Base-by-base conservation (phyloP, 2,888 invertebrate species). In the Acanthosoma haemorrhoidale region DNA sequence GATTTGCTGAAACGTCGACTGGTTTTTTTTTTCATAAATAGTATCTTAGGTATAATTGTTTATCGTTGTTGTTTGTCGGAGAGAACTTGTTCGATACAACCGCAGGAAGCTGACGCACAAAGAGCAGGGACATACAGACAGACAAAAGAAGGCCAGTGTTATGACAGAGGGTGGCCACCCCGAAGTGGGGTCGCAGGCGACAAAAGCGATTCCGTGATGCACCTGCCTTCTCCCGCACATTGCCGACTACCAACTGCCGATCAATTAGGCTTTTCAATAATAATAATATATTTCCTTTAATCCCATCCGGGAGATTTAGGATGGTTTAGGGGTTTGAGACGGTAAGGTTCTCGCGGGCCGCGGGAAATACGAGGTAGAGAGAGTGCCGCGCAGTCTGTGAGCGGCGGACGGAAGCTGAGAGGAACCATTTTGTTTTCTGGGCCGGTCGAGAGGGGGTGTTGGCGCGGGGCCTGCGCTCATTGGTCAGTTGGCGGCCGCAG, bases 391-490 rank as follows among this genome's bases (percentile, higher is more conserved):
- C 59, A 39, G 39, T 43, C 67, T 70, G 51, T 58, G 58, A 38
- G 58, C 13, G 15, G n/a, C 58, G 4, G 6, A 9, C n/a, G 70
- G 57, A 57, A 67, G 34, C 38, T 4, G 34, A 8, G 18, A 59
- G 31, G 32, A 64, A 57, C 70, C 70, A 70, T 70, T 70, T 70
- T 70, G 69, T 60, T 60, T 69, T 36, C 29, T 34, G 29, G 39
- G 16, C 36, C 11, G 58, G 51, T 36, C 60, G 60, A 39, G 34
- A 51, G 70, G 67, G 43, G 70, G 38, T 34, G 38, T 32, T 57
- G 38, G 36, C n/a, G 29, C 4, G 13, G 31, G 66, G 39, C 60
- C 39, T 43, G 67, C 67, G 66, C 59, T n/a, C 43, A 67, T 67
- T 67, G 67, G 67, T 32, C 51, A 5, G 39, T 2, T 11, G 25